Percentiles rank a stretch among this genome's conserved stretches.
These are phyloP conservation scores for Psittacus erithacus DNA, from an alignment of 2,113 vertebrate genomes.

Conservation along the genomic window DNA sequence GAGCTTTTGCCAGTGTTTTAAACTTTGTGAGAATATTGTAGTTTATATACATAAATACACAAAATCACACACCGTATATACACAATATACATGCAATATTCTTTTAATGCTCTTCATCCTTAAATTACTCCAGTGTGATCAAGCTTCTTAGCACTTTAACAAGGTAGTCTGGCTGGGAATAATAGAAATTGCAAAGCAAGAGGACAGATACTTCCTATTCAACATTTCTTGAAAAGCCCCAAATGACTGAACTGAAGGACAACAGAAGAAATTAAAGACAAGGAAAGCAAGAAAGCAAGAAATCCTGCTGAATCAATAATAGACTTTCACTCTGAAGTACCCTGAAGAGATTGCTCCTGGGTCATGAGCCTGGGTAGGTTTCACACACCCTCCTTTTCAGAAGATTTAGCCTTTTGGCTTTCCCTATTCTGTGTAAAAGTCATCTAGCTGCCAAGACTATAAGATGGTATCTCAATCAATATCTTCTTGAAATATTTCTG, in stretches of 20 bases:
- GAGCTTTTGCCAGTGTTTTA: not conserved
- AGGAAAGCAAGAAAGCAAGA: constrained; percentile 36
- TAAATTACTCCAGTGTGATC: not conserved
- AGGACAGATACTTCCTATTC: not conserved
- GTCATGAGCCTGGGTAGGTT: constrained; percentile 46
- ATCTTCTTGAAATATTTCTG: constrained; percentile 52
- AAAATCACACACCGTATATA: not conserved
- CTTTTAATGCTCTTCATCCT: not conserved
- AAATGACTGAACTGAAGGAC: constrained; percentile 38
- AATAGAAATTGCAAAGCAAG: constrained; percentile 12
- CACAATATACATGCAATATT: not conserved
- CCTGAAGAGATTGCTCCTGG: constrained; percentile 15
- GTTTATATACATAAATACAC: not conserved
- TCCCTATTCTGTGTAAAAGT: constrained; percentile 8
- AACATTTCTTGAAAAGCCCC: constrained; percentile 38
- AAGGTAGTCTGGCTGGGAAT: not conserved
- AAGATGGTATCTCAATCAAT: constrained; percentile 52
- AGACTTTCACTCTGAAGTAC: constrained; percentile 37
- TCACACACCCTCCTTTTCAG: constrained; percentile 17
- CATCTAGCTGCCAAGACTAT: constrained; percentile 1
- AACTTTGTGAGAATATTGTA: not conserved
- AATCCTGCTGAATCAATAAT: constrained; percentile 62
- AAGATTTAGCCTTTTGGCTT: constrained; percentile 62
- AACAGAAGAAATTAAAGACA: constrained; percentile 30
- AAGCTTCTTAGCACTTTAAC: not conserved